Evolutionary conservation across 2,113 vertebrate species (phyloP), one percentile per base, ranked within the genome.

Genomic region (Myotis brandtii): DNA sequence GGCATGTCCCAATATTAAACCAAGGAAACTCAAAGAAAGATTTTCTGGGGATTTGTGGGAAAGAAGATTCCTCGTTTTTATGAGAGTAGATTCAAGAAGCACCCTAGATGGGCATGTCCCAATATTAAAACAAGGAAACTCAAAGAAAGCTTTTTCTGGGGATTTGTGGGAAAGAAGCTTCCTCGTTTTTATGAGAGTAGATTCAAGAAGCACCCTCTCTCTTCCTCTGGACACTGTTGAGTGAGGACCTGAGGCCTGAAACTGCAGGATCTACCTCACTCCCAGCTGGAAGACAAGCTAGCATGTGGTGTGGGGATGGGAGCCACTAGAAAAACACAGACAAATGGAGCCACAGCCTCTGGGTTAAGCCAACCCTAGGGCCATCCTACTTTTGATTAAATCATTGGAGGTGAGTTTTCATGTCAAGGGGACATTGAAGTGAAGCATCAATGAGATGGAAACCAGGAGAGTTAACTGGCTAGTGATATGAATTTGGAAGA

Each of bases 291-390:
- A 46, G 37, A 56, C 21, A 43, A 77, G 46, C 6, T 10, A 6
- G 10, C 25, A 17, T 4, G 4, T 1, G 2, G 14, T 5, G 3
- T 11, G 23, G 32, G 46, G 34, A 48, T 6, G 11, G 2, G 37
- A 79, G 54, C 87, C 32, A 50, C 0, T 12, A 80, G 54, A 32
- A 21, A 50, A 20, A 9, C 9, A 48, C 12, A 52, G 40, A 64
- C 23, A 27, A 40, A 32, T 3, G 0, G 52, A 56, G 32, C 9
- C 64, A 1, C 0, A 48, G 48, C 7, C 13, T 52, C 83, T 27
- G 64, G 20, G 8, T 64, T 46, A 23, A 87, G 76, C 10, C 17
- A 48, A 7, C 17, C 18, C 16, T 6, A 0, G 37, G 34, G 0
- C 10, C 37, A n/a, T 40, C 12, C 32, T 54, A 16, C 37, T 89